Conservation (phyloP, 2,888 invertebrate species). For the Lycocerus yunnanus region DNA sequence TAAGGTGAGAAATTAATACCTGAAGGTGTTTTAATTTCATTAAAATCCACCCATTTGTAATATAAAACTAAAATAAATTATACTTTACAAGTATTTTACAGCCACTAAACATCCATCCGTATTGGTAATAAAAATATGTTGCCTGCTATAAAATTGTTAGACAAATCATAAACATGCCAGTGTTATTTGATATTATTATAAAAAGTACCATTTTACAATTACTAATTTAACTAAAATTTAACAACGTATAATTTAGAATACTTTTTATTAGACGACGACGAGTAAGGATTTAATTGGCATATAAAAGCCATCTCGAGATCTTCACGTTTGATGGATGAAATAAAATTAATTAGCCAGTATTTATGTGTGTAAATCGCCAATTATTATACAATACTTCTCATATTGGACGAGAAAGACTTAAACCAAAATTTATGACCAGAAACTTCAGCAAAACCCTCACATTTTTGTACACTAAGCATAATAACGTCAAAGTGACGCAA, state of each 20-base stretch:
- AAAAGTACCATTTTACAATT: conserved; percentile 20
- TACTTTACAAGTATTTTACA: conserved; percentile 31
- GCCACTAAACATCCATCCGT: conserved; percentile 23
- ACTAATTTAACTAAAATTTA: conserved; percentile 7
- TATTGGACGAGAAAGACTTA: neutral
- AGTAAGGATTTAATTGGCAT: neutral
- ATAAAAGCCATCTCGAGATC: neutral
- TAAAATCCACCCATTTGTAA: conserved; percentile 11
- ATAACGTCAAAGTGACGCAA: neutral
- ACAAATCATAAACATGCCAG: conserved; percentile 25
- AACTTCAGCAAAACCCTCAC: neutral
- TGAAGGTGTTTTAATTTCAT: conserved; percentile 4
- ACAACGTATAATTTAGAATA: conserved; percentile 1
- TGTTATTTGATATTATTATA: conserved; percentile 15
- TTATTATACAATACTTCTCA: neutral
- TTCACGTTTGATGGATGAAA: neutral
- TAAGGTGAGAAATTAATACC: neutral
- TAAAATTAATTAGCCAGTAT: neutral
- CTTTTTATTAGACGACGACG: neutral
- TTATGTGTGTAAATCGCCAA: neutral
- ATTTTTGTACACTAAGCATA: neutral
- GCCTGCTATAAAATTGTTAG: conserved; percentile 26
- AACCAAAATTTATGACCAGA: neutral
- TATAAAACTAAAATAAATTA: conserved; percentile 27
- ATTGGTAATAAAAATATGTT: conserved; percentile 28